Conservation (phyloP, 2,888 invertebrate genomes). For the Deilephila elpenor region DNA sequence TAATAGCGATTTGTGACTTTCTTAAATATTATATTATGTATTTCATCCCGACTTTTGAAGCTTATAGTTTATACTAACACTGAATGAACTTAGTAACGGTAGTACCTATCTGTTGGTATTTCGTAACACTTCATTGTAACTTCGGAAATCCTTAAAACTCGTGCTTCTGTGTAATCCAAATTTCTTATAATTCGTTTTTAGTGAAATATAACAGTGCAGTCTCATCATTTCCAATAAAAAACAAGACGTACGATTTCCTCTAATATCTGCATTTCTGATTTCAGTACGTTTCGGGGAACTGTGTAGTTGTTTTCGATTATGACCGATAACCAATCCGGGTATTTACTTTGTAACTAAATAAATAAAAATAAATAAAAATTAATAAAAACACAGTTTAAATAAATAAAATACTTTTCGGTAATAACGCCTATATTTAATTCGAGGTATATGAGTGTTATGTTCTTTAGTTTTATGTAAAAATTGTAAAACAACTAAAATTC, state of each 20-base stretch:
- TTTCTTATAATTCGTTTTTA: slow-evolving; percentile 3
- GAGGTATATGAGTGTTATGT: too few relatives aligned
- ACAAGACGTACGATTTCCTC: slow-evolving; percentile 46
- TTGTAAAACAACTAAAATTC: too few relatives aligned
- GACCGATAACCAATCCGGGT: slow-evolving; percentile 46
- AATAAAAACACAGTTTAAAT: too few relatives aligned
- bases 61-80: too few relatives aligned
- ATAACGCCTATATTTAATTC: slow-evolving; percentile 53
- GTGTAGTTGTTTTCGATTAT: slow-evolving; percentile 54
- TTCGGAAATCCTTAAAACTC: not conserved
- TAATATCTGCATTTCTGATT: slow-evolving; percentile 59
- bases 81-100: too few relatives aligned
- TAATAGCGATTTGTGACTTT: too few relatives aligned
- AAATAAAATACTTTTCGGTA: slow-evolving; percentile 51
- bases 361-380: too few relatives aligned
- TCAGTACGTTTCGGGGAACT: slow-evolving; percentile 57
- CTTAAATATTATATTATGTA: too few relatives aligned
- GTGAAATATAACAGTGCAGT: slow-evolving; percentile 40
- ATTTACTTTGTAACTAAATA: too few relatives aligned
- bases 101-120: not conserved
- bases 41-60: too few relatives aligned
- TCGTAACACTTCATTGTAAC: not conserved
- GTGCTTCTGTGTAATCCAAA: not conserved
- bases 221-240: slow-evolving; percentile 42
- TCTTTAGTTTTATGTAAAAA: too few relatives aligned